Evolutionary conservation across 2,888 invertebrate genomes (phyloP), one percentile per base, ranked within the genome.

Genomic region (Cerastis rubricosa): DNA sequence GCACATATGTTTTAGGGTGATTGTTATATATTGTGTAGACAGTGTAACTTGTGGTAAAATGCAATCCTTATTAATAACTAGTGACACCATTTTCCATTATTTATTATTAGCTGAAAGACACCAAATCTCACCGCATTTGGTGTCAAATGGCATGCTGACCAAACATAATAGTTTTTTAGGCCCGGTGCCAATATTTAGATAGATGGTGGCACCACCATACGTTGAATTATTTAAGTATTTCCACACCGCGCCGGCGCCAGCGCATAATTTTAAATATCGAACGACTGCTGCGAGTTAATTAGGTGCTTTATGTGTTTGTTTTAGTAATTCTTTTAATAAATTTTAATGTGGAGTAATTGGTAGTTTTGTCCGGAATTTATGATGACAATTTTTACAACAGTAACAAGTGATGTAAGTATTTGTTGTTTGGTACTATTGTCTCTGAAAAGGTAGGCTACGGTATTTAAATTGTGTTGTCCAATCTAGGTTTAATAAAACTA

Each of bases 91-190:
- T 83, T 70, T 25, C 54, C 35, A 49, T 47, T 19, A 6, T 61
- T 72, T 78, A 74, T 80, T 71, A 76, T 80, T 70, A 72, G 57
- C 47, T 65, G 51, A 65, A 54, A 29, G 75, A 80, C 73, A 77
- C 68, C 6, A 25, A 67, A 85, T 83, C 73, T 74, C 67, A 54
- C 29, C 40, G 71, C 85, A 69, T 81, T 85, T 68, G 65, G 67
- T 69, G 51, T 78, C 72, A 75, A 87, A 78, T 81, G 51, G 76
- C 67, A 63, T n/a, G 43, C 14, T 8, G 43, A 64, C n/a, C 40
- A 59, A 72, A 70, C 78, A 64, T 81, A 86, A 90, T 89, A 84
- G 87, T 78, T 84, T 88, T 90, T 90, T 89, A 88, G 89, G 89
- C 90, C 51, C 45, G 11, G 19, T 88, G 90, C 89, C 90, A 90